Evolutionary conservation across 2,888 invertebrate genomes (phyloP).

Genomic region (Acrocyrtus sp.): DNA sequence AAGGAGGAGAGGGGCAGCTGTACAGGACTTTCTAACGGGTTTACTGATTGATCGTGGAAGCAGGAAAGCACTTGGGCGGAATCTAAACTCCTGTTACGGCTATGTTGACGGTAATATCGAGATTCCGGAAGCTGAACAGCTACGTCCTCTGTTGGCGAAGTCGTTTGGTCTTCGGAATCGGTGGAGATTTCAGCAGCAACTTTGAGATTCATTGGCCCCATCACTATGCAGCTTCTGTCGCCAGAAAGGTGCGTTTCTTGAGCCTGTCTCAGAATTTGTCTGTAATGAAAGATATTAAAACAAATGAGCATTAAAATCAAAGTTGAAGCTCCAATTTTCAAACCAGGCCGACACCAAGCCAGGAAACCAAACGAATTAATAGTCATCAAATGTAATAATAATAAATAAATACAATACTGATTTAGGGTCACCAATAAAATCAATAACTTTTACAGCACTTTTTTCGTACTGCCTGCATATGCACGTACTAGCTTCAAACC

Average conservation of each 20-base stretch:
- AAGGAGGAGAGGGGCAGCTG: constrained; percentile 43
- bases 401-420: no score
- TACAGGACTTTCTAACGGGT: constrained; percentile 49
- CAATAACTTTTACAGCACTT: no score
- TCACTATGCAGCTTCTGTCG: constrained; percentile 23
- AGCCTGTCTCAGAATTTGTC: constrained; percentile 35
- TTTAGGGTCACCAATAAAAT: no score
- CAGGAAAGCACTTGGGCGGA: constrained; percentile 72
- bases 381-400: no score
- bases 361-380: no score
- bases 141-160: constrained; percentile 15
- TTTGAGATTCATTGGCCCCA: constrained; percentile 45
- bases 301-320: not conserved
- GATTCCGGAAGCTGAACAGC: constrained; percentile 6
- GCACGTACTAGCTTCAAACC: no score
- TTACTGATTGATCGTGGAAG: constrained; percentile 26
- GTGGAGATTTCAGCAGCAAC: constrained; percentile 35
- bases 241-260: not conserved
- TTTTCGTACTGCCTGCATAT: no score
- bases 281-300: constrained; percentile 9
- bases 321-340: not conserved
- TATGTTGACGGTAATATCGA: constrained; percentile 71
- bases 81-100: constrained; percentile 89
- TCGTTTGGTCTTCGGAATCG: constrained; percentile 24
- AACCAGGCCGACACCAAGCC: no score